Evolutionary conservation across 2,113 vertebrate genomes (phyloP), one percentile per base, ranked within the genome.

Genomic region (Spea multiplicata): DNA sequence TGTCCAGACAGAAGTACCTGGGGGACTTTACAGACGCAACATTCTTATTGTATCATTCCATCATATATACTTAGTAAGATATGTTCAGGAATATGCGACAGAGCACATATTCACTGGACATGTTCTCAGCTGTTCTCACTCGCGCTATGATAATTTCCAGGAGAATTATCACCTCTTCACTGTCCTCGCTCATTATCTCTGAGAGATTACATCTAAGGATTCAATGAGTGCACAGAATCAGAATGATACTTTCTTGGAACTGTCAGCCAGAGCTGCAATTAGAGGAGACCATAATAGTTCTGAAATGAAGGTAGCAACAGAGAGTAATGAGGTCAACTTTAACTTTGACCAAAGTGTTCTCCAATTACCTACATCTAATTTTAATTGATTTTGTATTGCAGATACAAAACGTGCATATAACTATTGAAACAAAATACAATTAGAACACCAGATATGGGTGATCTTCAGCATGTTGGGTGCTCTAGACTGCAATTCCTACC

Each of bases 111-210:
- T 52, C 50, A 52, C 50, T 52, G 50, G 6, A 52, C 9, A 10
- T 10, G 50, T 6, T 52, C 50, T 52, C 50, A 52, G 50, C 50
- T 50, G 67, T 49, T 47, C 47, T 72, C 52, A 59, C 6, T 8
- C 5, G 7, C 12, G 1, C 13, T 59, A 55, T 14, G 53, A 55
- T 12, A 7, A 3, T 59, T 55, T 44, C 44, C 53, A 16, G 4
- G 30, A 57, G 13, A n/a, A 44, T 73, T 73, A 59, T 59, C 44
- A 57, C 53, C 52, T 59, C 12, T 73, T 73, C 30, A 44, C 6
- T 73, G 71, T 52, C 71, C 71, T 13, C 8, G 12, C 71, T 73
- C 52, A 73, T 73, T 73, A 73, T 73, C 7, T 73, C 4, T 30
- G 9, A 46, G 6, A 73, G 50, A 73, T 73, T 52, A 46, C 52